Base-by-base conservation (phyloP, 2,888 invertebrate species). In the Mactromeris polynyma region DNA sequence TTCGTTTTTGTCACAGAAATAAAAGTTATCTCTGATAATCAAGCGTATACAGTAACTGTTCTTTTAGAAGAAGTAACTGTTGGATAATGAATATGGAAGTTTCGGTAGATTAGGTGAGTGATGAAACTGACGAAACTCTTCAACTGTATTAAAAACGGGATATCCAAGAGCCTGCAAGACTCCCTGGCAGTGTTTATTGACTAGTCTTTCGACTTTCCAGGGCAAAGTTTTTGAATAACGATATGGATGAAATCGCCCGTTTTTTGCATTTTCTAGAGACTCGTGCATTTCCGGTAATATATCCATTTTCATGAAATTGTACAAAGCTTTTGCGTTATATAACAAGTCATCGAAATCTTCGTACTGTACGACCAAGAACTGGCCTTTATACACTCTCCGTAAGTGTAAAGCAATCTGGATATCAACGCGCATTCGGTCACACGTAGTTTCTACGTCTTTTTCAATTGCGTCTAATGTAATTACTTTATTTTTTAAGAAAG, bases 291-390 rank as follows among this genome's bases (percentile, higher is more conserved):
- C n/a, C n/a, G n/a, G n/a, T n/a, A n/a, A 42, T 69, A 80, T 51
- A 33, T 79, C 46, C 87, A 87, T 83, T 9, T 80, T 31, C 78
- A 87, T 64, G 26, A 83, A 87, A 33, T 83, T 79, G 26, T 87
- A 87, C 33, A 87, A 79, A 36, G 40, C 31, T 58, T 83, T 83
- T 26, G 64, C 87, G 38, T 69, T 87, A n/a, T n/a, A 58, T 7
- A 64, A 31, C 26, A 83, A 26, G 33, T 83, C 69, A 19, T 64
- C 64, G n/a, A 87, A 81, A 51, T 83, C 83, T 69, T 87, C 87
- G 36, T 87, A 87, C 26, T 80, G 83, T 6, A 87, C 58, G 80
- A 87, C 64, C 21, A n/a, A 11, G 33, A 87, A 87, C 46, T 80
- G 46, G n/a, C 81, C 83, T 17, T 83, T 54, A 80, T 80, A 87